These are phyloP conservation scores for Panthera leo DNA, from an alignment of 2,113 vertebrate genomes.

Conservation along the genomic window DNA sequence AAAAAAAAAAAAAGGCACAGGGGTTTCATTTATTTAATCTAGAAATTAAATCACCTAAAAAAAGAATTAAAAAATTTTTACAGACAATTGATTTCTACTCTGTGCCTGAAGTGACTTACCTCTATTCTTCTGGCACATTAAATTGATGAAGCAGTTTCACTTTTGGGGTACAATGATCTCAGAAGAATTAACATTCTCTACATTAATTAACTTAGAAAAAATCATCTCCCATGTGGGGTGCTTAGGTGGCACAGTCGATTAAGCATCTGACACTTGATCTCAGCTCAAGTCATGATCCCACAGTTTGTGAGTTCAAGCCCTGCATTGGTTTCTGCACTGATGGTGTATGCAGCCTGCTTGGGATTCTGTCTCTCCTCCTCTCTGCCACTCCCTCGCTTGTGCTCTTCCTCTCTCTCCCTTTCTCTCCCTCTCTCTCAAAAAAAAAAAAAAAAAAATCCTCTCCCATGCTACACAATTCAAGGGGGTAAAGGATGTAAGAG, in stretches of 20 bases:
- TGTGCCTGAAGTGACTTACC: conserved; percentile 17
- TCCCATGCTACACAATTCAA: background rate
- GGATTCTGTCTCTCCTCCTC: too few relatives aligned
- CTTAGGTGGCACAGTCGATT: too few relatives aligned
- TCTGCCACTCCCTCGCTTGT: too few relatives aligned
- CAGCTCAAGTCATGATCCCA: too few relatives aligned
- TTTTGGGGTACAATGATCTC: background rate
- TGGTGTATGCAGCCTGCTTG: too few relatives aligned
- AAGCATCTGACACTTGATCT: too few relatives aligned
- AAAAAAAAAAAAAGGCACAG: background rate
- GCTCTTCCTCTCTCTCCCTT: too few relatives aligned
- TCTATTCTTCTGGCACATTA: background rate
- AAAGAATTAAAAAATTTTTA: background rate
- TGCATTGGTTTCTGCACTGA: too few relatives aligned
- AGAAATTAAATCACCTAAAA: conserved; percentile 37
- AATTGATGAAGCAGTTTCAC: background rate
- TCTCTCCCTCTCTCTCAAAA: too few relatives aligned
- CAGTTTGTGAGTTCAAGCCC: too few relatives aligned
- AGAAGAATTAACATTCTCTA: background rate
- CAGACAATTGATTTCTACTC: conserved; percentile 21
- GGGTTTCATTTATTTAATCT: conserved; percentile 16
- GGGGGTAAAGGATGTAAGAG: background rate
- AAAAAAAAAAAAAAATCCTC: background rate
- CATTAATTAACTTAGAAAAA: background rate
- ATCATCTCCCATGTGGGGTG: too few relatives aligned